Evolutionary conservation across 2,113 vertebrate genomes (phyloP).

Genomic region (Clarias batrachus): DNA sequence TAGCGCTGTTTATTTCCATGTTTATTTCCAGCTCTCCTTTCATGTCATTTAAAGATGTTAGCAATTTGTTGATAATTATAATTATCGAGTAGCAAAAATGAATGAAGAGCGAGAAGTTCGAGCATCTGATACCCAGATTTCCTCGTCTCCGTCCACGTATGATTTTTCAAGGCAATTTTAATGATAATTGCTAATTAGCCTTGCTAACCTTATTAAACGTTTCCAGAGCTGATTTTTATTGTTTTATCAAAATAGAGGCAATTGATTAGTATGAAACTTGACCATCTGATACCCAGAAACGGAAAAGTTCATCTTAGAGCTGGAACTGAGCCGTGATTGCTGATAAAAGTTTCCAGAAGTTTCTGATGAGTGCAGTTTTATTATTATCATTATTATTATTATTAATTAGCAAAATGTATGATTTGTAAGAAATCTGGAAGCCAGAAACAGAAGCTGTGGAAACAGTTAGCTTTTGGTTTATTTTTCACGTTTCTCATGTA

Average conservation of each 20-base stretch:
- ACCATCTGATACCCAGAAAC: background rate
- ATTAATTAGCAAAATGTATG: background rate
- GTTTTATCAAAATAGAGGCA: background rate
- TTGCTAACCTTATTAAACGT: background rate
- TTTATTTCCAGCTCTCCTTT: background rate
- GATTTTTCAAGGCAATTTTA: background rate
- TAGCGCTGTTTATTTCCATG: background rate
- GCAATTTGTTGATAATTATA: background rate
- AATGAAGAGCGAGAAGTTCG: background rate
- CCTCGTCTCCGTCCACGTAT: background rate
- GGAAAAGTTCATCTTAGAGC: background rate
- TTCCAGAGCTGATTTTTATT: background rate
- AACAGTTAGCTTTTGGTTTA: background rate
- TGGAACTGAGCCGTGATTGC: background rate
- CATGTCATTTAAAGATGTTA: background rate
- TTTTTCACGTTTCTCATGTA: background rate
- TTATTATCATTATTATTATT: background rate
- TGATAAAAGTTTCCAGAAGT: background rate
- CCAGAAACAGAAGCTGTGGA: background rate
- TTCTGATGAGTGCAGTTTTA: background rate
- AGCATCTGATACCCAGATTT: constrained; percentile 4
- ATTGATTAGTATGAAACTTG: background rate
- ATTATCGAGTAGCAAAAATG: background rate
- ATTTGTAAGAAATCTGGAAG: background rate
- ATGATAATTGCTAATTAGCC: background rate